phyloP scores from a whole-genome alignment of 1,140 invertebrate genomes.

The Brachionus plicatilis region DNA sequence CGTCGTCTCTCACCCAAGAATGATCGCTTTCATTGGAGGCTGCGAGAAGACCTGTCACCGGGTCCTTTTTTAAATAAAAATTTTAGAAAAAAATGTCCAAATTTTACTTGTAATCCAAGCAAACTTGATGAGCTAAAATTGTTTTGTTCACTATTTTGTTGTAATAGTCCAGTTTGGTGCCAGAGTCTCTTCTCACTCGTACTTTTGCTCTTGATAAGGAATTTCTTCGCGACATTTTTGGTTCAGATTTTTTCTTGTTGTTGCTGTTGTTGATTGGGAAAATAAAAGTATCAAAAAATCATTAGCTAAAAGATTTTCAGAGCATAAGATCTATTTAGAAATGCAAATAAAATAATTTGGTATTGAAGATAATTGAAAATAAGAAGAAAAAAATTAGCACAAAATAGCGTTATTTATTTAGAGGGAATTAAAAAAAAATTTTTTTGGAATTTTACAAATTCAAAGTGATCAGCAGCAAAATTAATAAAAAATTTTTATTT shows the following conservation, averaged over 20 bases:
- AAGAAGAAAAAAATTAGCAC: too few species aligned
- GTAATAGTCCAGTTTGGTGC: conserved; percentile 87
- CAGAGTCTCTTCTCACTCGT: conserved; percentile 86
- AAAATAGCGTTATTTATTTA: too few species aligned
- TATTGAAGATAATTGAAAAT: too few species aligned
- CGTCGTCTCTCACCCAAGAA: conserved; percentile 97
- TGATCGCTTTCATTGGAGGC: conserved; percentile 76
- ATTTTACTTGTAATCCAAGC: background rate
- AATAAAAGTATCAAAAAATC: background rate
- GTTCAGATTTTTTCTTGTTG: too few species aligned
- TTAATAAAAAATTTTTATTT: too few species aligned
- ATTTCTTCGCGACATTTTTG: conserved; percentile 37
- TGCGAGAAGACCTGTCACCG: conserved; percentile 74
- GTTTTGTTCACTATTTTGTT: conserved; percentile 82
- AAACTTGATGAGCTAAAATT: conserved; percentile 77
- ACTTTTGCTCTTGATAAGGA: conserved; percentile 57
- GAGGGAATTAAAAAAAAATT: too few species aligned
- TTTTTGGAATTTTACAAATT: too few species aligned
- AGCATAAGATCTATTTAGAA: background rate
- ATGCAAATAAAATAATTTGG: too few species aligned
- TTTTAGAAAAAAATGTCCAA: background rate
- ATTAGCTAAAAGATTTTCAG: background rate
- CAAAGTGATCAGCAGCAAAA: too few species aligned
- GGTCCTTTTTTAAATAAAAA: conserved; percentile 64
- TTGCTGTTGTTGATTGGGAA: background rate